Conservation (phyloP, 2,888 invertebrate genomes). For the Xestia rhomboidea region DNA sequence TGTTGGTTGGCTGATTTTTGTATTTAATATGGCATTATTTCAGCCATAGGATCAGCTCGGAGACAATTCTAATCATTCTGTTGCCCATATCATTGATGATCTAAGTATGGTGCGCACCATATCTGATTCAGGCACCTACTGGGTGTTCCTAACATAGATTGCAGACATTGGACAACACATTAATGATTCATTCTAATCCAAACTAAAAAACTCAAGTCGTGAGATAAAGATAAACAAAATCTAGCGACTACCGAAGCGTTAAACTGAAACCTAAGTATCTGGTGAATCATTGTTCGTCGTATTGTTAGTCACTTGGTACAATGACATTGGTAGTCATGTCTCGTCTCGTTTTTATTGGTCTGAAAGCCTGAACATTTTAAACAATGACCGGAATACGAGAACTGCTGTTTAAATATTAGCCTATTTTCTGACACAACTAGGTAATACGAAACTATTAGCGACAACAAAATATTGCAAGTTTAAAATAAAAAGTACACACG, state of each 20-base stretch:
- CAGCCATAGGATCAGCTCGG: background rate
- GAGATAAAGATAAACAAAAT: constrained; percentile 31
- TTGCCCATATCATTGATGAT: background rate
- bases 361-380: constrained; percentile 5
- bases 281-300: constrained; percentile 44
- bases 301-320: constrained; percentile 46
- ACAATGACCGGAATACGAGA: background rate
- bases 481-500: constrained; percentile 18
- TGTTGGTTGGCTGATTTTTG: too few species aligned
- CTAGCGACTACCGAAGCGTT: constrained; percentile 29
- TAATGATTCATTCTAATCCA: constrained; percentile 27
- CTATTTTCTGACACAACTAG: constrained; percentile 9
- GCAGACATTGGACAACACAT: background rate
- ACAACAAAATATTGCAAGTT: background rate
- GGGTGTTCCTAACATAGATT: constrained; percentile 5
- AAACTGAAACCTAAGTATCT: constrained; percentile 26
- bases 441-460: background rate
- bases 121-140: background rate
- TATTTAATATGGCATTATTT: too few species aligned
- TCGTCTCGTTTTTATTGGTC: constrained; percentile 25
- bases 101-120: background rate
- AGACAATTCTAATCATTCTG: background rate
- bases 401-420: constrained; percentile 31
- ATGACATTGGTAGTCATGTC: constrained; percentile 16
- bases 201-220: constrained; percentile 23